Base-by-base conservation (phyloP, 2,113 vertebrate species). In the Chloropsis cyanopogon region DNA sequence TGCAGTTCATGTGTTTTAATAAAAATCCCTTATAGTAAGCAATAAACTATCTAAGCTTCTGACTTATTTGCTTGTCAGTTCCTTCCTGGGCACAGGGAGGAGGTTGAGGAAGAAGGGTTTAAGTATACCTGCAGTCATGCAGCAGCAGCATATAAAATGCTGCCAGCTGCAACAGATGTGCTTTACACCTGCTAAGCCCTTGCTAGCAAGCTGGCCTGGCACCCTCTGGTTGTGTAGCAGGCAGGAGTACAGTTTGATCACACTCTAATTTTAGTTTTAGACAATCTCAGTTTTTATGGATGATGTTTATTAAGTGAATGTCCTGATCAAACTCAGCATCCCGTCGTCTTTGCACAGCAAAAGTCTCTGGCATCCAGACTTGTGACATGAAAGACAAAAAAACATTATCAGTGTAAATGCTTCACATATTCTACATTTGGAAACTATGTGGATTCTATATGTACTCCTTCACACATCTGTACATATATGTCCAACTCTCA, bases 161-260 rank as follows among this genome's bases (percentile, higher is more conserved):
- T 93, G 64, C 86, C 76, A 96, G 86, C 53, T 93, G 88, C 92
- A 93, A 41, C 93, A 96, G 85, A 63, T 88, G 81, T 60, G 52
- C 57, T 35, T 72, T 72, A 78, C 39, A 86, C 71, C 76, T 94
- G 86, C 90, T 78, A 82, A 81, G 59, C 35, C 29, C 54, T 80
- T 73, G 35, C 68, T 57, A 94, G 42, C 59, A 70, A 90, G 82
- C 78, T 88, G 87, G 21, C 56, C 54, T 81, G 65, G 92, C 82
- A 86, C 37, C 50, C 53, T 79, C 50, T 91, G 69, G n/a, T 52
- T 84, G 59, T 60, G 66, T 63, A 79, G 66, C 83, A 75, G 73
- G 70, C 56, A 91, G 57, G 41, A 82, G 50, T 42, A 50, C n/a
- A 66, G 31, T 91, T 47, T 61, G 46, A 87, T 87, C 54, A 47